Percentiles rank a stretch among this genome's conserved stretches.
phyloP scores from a whole-genome alignment of 35 echinoderm and acorn worm genomes.

The Patiria miniata region DNA sequence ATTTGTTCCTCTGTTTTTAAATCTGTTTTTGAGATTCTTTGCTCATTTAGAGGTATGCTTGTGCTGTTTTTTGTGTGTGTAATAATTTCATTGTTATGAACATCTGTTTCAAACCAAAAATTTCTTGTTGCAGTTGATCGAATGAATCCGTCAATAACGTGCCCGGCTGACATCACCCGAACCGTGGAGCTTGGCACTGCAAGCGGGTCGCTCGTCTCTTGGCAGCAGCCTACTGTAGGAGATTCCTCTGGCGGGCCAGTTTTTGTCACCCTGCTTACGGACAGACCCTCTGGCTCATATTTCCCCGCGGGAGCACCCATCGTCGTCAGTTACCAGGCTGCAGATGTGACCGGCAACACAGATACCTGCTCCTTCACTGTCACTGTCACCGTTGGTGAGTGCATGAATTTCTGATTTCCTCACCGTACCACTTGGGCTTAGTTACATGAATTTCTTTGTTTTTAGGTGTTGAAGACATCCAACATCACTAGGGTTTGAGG shows the following conservation, averaged over 20 bases:
- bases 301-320: background rate
- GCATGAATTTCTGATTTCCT: too few relatives aligned
- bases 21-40: too few relatives aligned
- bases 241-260: slow-evolving; percentile 7
- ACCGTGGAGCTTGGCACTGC: background rate
- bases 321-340: background rate
- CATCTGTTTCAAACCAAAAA: too few relatives aligned
- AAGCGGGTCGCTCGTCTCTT: background rate
- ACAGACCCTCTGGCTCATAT: background rate
- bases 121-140: background rate
- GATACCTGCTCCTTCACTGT: background rate
- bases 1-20: too few relatives aligned
- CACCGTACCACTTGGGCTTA: too few relatives aligned
- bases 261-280: background rate
- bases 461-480: too few relatives aligned
- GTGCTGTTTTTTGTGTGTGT: too few relatives aligned
- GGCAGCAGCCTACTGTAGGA: background rate
- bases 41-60: too few relatives aligned
- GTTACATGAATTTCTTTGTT: too few relatives aligned
- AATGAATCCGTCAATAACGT: background rate
- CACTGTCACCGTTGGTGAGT: background rate
- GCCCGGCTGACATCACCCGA: background rate
- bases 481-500: too few relatives aligned
- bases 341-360: background rate
- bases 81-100: too few relatives aligned